Percentiles rank a stretch among this genome's conserved stretches.
phyloP scores from a whole-genome alignment of 2,797 vertebrate genomes.

The Scleropages formosus region DNA sequence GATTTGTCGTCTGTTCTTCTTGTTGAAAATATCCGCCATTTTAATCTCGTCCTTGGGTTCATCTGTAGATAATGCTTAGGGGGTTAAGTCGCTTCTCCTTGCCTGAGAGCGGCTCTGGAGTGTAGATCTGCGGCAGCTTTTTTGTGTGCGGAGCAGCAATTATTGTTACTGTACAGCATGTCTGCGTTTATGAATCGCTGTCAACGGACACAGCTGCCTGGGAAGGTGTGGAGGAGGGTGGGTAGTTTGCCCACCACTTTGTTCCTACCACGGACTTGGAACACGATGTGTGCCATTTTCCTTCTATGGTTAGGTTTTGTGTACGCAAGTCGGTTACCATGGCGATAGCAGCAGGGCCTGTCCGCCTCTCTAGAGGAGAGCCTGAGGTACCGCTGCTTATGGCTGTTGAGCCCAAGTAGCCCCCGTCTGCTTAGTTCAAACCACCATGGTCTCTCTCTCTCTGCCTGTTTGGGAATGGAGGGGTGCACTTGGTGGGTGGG shows the following conservation, averaged over 20 bases:
- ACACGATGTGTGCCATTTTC: conserved; percentile 10
- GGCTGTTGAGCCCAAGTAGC: background rate
- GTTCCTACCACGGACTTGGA: background rate
- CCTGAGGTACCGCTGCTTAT: background rate
- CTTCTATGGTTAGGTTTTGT: conserved; percentile 7
- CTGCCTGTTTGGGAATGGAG: too few relatives aligned
- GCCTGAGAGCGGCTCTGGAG: too few relatives aligned
- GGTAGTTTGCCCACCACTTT: background rate
- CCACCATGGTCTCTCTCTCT: too few relatives aligned
- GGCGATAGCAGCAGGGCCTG: conserved; percentile 16
- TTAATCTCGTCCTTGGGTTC: too few relatives aligned
- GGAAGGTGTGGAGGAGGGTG: too few relatives aligned
- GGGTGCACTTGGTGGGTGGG: too few relatives aligned
- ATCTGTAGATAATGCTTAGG: too few relatives aligned
- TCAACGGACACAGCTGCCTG: too few relatives aligned
- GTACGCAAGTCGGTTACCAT: background rate
- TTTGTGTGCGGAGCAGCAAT: background rate
- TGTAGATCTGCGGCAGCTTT: too few relatives aligned
- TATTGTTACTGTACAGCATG: background rate
- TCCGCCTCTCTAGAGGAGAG: background rate
- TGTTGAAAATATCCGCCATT: background rate
- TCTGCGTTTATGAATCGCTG: background rate
- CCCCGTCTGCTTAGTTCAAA: too few relatives aligned
- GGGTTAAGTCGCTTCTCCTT: too few relatives aligned
- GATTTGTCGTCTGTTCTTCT: background rate